A percentile compares a stretch with the other conserved stretches of the same genome.
phyloP scores from a whole-genome alignment of 2,113 vertebrate genomes.

The Phocoena sinus region DNA sequence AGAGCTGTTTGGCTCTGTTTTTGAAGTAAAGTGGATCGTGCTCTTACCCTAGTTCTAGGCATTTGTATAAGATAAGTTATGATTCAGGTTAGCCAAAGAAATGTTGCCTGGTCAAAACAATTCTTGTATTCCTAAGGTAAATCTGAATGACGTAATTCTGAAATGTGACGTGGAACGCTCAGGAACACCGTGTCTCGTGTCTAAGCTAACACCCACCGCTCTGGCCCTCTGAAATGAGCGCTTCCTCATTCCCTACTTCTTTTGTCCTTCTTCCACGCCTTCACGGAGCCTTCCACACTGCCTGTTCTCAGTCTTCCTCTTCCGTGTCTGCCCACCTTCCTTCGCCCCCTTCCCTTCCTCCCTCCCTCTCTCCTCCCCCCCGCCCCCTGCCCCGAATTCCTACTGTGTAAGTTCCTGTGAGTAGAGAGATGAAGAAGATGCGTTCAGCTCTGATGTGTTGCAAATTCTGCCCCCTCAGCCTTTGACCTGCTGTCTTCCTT shows the following conservation, averaged over 20 bases:
- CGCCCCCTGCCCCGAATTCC: not conserved
- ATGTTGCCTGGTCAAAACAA: not conserved
- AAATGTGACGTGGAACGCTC: not conserved
- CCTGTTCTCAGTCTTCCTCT: not conserved
- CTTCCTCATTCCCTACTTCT: not conserved
- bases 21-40: not conserved
- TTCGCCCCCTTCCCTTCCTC: not conserved
- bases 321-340: not conserved
- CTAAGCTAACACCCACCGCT: not conserved
- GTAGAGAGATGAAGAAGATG: not conserved
- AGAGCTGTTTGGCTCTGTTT: not conserved
- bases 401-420: not conserved
- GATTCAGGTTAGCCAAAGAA: not conserved
- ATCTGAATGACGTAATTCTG: not conserved
- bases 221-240: not conserved
- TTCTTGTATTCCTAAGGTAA: not conserved
- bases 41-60: not conserved
- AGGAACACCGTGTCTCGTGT: not conserved
- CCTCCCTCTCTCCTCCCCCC: not conserved
- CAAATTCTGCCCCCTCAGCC: conserved; percentile 61
- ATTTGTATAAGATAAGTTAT: not conserved
- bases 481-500: conserved; percentile 66
- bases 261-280: not conserved
- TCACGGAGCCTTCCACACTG: not conserved
- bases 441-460: conserved; percentile 9